These are phyloP conservation scores for Auanema sp. DNA, from an alignment of 2,888 invertebrate genomes.

Conservation along the genomic window DNA sequence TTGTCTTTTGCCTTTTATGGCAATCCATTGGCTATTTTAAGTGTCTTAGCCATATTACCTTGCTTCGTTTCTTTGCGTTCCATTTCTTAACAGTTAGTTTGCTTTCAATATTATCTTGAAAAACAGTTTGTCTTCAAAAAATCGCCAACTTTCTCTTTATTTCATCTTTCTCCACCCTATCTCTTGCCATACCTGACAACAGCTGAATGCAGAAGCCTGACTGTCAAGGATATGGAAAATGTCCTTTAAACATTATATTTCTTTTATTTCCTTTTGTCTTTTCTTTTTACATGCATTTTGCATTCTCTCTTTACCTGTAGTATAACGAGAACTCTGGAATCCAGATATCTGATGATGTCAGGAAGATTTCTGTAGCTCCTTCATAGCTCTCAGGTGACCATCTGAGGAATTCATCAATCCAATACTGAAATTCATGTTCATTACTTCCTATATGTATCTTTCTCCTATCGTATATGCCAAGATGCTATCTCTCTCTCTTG, in stretches of 20 bases:
- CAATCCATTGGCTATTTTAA: too few relatives aligned
- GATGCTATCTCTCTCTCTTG: not conserved
- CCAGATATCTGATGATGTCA: constrained; percentile 60
- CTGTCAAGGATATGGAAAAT: too few relatives aligned
- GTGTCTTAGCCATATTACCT: too few relatives aligned
- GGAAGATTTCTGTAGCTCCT: constrained; percentile 60
- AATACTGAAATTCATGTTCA: constrained; percentile 54
- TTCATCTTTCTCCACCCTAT: not conserved
- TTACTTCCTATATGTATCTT: constrained; percentile 4
- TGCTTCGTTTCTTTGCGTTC: not conserved
- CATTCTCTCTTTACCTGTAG: constrained; percentile 47
- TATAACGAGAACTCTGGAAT: constrained; percentile 61
- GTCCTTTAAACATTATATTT: not conserved
- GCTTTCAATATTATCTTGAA: not conserved
- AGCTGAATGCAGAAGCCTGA: too few relatives aligned
- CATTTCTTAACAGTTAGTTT: not conserved
- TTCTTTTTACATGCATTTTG: not conserved
- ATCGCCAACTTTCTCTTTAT: not conserved
- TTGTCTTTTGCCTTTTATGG: too few relatives aligned
- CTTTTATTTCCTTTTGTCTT: not conserved
- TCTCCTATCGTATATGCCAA: too few relatives aligned
- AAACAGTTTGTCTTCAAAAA: not conserved
- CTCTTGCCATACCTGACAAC: too few relatives aligned
- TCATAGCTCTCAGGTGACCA: constrained; percentile 63
- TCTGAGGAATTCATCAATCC: constrained; percentile 61